Conservation (phyloP, 2,888 invertebrate genomes). For the Synanthedon andrenaeformis region DNA sequence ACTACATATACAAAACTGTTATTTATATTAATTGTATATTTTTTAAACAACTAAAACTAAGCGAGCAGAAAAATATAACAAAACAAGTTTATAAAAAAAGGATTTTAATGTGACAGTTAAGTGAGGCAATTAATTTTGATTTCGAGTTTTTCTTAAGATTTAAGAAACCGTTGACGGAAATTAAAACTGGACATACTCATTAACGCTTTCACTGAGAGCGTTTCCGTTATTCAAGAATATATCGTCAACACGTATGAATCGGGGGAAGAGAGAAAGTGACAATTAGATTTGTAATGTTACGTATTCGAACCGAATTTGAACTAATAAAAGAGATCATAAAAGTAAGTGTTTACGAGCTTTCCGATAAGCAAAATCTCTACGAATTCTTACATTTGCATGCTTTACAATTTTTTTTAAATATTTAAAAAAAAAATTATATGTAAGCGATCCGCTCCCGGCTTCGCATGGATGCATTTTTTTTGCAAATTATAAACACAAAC, state of each 20-base stretch:
- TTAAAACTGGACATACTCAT: constrained; percentile 53
- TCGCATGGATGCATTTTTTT: too few species aligned
- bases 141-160: constrained; percentile 11
- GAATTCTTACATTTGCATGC: too few species aligned
- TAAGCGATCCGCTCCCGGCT: too few species aligned
- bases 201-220: constrained; percentile 50
- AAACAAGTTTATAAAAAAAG: too few species aligned
- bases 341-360: neutral
- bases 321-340: constrained; percentile 5
- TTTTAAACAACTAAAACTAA: too few species aligned
- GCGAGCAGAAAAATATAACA: too few species aligned
- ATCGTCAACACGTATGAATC: constrained; percentile 34
- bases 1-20: neutral
- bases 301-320: constrained; percentile 7
- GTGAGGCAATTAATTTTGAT: constrained; percentile 8
- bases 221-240: constrained; percentile 49
- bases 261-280: constrained; percentile 21
- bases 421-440: too few species aligned
- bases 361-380: neutral
- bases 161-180: constrained; percentile 38
- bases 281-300: constrained; percentile 20
- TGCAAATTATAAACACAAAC: too few species aligned
- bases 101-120: neutral
- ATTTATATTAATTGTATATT: neutral
- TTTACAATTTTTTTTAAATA: too few species aligned